A percentile compares a stretch with the other conserved stretches of the same genome.
phyloP scores from a whole-genome alignment of 1,140 invertebrate species.

The Nylanderia fulva region DNA sequence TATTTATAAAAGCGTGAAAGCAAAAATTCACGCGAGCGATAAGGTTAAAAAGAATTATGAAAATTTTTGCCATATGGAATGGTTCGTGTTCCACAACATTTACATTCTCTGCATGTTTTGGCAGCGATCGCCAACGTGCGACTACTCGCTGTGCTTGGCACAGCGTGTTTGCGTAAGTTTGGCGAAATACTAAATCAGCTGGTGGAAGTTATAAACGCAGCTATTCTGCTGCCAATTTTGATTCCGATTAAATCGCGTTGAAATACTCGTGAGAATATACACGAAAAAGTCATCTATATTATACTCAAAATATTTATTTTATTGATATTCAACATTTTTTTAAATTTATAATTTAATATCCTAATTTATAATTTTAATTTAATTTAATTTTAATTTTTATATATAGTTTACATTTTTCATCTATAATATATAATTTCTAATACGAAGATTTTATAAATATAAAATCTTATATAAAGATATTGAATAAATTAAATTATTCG shows the following conservation, averaged over 20 bases:
- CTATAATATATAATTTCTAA: background rate
- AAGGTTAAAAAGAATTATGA: constrained; percentile 10
- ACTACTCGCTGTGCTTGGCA: constrained; percentile 34
- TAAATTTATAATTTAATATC: background rate
- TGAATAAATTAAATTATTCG: background rate
- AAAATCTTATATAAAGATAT: background rate
- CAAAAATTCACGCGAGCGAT: background rate
- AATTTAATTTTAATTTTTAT: background rate
- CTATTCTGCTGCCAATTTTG: constrained; percentile 60
- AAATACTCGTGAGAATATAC: background rate
- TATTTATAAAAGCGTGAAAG: background rate
- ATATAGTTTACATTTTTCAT: background rate
- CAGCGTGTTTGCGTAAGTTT: constrained; percentile 65
- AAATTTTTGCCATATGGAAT: constrained; percentile 20
- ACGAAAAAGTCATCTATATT: background rate
- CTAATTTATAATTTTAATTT: constrained; percentile 3
- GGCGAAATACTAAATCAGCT: constrained; percentile 44
- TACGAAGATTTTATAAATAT: background rate
- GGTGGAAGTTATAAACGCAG: constrained; percentile 60
- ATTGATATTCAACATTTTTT: background rate
- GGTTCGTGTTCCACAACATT: constrained; percentile 36
- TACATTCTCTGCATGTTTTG: constrained; percentile 64
- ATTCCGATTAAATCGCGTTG: background rate
- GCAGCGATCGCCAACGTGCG: constrained; percentile 45
- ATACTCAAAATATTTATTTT: background rate